Base-by-base conservation (phyloP, 2,113 vertebrate genomes). In the Burhinus oedicnemus region DNA sequence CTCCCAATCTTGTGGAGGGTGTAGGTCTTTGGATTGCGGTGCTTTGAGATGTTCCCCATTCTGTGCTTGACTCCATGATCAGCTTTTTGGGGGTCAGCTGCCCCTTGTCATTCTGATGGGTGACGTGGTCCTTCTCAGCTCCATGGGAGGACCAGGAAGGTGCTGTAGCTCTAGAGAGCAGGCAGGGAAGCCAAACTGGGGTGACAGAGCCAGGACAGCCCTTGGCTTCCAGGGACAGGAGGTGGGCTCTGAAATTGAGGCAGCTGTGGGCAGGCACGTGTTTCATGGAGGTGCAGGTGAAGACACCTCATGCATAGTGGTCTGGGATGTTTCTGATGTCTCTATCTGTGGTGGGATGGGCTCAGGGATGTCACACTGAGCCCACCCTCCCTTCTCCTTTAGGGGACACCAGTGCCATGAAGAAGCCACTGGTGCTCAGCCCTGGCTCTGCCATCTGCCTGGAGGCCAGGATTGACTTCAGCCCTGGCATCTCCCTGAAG, bases 391-490 rank as follows among this genome's bases (percentile, higher is more conserved):
- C 20, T 38, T 51, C 34, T 64, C 26, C 26, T 36, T 34, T 70
- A 97, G 96, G 60, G 5, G 55, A 95, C 14, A 23, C 64, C 36
- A 27, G 52, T 14, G 21, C 54, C 4, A 10, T 3, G 1, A 62
- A 62, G 42, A 72, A 83, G 38, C 55, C 11, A 0, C 60, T 32
- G 19, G 30, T 75, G 54, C 55, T 97, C 34, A 51, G 36, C 6
- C 34, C 69, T 0, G 9, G 95, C 32, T 77, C 95, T 6, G 4
- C 38, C 7, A 32, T 97, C 20, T 55, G 1, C 32, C 23, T 97
- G 55, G 92, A 97, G 71, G 96, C 94, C 42, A 93, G 75, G 25
- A 78, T 94, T 15, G 16, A 15, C 47, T 90, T 83, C 25, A 72
- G 60, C 12, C 47, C 83, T 26, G 34, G 40, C 23, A 18, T 75